Evolutionary conservation across 2,113 vertebrate genomes (phyloP), one percentile per base, ranked within the genome.

Genomic region (Sphyrna mokarran): DNA sequence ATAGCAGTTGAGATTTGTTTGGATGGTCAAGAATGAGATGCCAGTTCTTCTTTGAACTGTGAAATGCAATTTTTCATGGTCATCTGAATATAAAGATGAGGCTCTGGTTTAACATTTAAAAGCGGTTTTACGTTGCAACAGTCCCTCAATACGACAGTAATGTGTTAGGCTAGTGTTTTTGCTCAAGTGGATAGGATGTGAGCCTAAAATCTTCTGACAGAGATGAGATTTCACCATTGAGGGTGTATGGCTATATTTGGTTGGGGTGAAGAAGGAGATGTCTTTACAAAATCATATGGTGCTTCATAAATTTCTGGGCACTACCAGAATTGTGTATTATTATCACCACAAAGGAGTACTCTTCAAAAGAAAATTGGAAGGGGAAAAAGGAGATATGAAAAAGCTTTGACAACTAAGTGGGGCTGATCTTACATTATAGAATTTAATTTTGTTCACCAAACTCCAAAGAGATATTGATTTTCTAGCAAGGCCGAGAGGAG

Each of bases 401-500:
- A 4, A 54, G 48, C 48, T 54, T 54, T 54, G 48, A 54, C 48
- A 54, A 5, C 48, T 2, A 54, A 91, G 16, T 63, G 89, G 61
- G 29, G 1, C 89, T 63, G n/a, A 23, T 95, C 40, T 95, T 43
- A 70, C 6, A 95, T 11, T 70, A 72, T 72, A 72, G 68, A 95
- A 63, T 72, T 89, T 29, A 16, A 26, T 89, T 89, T 89, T 89
- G 86, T 95, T 95, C 93, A 95, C 91, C 23, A 69, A 11, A 69
- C 68, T 72, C 68, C 68, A 95, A 95, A 95, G 66, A 48, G 66
- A 72, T 72, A 95, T 95, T 95, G 93, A 72, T 95, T 95, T 72
- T 69, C 43, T 8, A 70, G 93, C 40, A 43, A 95, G 93, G 20
- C 23, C 29, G 29, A 33, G 70, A 72, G 63, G 40, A 95, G 68